These are phyloP conservation scores for Otis tarda DNA, from an alignment of 2,113 vertebrate species.

Conservation along the genomic window DNA sequence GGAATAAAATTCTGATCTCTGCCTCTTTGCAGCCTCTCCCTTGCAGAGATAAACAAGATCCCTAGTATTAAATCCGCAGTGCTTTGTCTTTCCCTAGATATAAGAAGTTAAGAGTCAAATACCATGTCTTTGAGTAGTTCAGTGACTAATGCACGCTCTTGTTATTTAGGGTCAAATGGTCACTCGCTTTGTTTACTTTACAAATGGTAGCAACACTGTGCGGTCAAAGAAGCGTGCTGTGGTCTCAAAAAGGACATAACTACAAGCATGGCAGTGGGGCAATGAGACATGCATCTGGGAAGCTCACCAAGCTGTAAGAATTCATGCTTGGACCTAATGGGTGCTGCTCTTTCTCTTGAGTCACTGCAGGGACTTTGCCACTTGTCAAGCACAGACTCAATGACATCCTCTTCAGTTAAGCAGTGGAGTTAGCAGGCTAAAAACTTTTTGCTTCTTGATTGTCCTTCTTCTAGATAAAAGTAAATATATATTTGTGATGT, in stretches of 20 bases:
- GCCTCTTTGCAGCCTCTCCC: background rate
- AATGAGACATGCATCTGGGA: background rate
- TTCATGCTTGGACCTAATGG: background rate
- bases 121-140: background rate
- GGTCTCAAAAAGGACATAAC: background rate
- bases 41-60: background rate
- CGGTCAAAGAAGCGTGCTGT: background rate
- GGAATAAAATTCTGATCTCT: background rate
- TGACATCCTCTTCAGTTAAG: background rate
- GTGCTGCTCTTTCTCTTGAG: background rate
- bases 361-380: background rate
- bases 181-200: slow-evolving; percentile 12
- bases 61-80: background rate
- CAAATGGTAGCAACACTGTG: background rate
- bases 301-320: background rate
- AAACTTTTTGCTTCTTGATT: background rate
- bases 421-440: background rate
- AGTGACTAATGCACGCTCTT: background rate
- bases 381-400: background rate
- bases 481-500: background rate
- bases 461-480: background rate
- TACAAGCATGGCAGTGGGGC: background rate
- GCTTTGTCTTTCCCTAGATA: background rate
- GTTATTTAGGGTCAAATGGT: background rate
- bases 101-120: background rate